phyloP scores from a whole-genome alignment of 2,113 vertebrate species.

The Eclectus roratus region DNA sequence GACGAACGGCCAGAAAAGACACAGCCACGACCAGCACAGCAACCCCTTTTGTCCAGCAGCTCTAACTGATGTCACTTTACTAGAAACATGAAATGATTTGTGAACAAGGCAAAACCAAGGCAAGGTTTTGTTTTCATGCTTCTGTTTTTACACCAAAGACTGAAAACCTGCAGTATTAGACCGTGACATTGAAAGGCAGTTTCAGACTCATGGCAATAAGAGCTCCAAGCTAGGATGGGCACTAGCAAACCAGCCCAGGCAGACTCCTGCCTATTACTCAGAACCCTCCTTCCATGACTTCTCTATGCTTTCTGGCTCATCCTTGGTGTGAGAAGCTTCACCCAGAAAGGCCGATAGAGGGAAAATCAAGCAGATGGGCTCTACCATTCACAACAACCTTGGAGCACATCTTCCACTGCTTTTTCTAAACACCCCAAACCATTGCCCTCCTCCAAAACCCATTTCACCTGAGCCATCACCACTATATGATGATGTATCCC shows the following conservation, averaged over 20 bases:
- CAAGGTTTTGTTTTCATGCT: background rate
- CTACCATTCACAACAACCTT: background rate
- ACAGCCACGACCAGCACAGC: accelerated
- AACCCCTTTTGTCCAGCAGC: background rate
- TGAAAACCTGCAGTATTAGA: background rate
- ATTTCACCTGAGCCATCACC: background rate
- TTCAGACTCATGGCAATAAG: background rate
- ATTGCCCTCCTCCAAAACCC: background rate
- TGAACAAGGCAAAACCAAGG: background rate
- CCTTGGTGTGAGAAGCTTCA: background rate
- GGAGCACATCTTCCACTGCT: background rate
- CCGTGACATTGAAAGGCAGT: background rate
- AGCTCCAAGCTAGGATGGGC: background rate
- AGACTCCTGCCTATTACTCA: background rate
- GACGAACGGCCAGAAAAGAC: background rate
- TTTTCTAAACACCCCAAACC: background rate
- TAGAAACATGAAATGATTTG: background rate
- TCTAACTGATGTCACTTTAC: background rate
- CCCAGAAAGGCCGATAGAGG: background rate
- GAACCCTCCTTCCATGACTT: background rate
- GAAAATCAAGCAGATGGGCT: background rate
- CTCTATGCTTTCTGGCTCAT: background rate
- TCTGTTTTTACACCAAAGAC: background rate
- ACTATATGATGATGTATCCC: background rate
- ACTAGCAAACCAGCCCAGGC: background rate